Evolutionary conservation across 1,140 invertebrate genomes (phyloP).

Genomic region (Drosophila guanche): DNA sequence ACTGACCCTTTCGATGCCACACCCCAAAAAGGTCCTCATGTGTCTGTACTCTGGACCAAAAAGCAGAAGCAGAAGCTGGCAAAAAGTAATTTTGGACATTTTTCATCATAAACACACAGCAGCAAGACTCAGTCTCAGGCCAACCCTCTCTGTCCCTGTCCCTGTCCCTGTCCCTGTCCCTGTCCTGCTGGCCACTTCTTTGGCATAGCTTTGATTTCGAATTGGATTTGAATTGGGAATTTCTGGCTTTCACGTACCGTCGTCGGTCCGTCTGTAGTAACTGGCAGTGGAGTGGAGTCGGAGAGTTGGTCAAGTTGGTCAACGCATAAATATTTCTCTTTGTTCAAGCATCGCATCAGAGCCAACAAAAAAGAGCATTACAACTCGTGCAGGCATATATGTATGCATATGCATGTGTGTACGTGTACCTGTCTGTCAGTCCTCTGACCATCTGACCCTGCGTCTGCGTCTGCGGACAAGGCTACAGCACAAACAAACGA

Average conservation of each 20-base stretch:
- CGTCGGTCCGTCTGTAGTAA: conserved; percentile 43
- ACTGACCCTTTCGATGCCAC: conserved; percentile 66
- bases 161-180: too few species aligned
- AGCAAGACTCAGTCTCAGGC: too few species aligned
- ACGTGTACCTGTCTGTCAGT: conserved; percentile 20
- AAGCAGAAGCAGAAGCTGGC: conserved; percentile 21
- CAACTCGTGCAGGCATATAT: not conserved
- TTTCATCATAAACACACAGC: conserved; percentile 70
- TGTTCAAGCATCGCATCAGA: conserved; percentile 48
- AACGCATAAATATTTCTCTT: conserved; percentile 80
- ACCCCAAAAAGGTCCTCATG: conserved; percentile 67
- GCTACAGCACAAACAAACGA: conserved; percentile 51
- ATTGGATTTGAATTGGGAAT: conserved; percentile 81
- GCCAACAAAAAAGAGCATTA: conserved; percentile 49
- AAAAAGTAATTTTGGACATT: conserved; percentile 75
- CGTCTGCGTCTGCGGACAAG: conserved; percentile 7
- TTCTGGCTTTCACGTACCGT: conserved; percentile 65
- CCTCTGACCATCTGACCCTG: conserved; percentile 10
- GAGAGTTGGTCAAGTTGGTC: conserved; percentile 58
- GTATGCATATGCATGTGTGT: conserved; percentile 4
- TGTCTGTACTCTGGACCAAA: conserved; percentile 25
- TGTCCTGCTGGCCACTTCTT: conserved; percentile 28
- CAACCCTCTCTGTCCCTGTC: not conserved
- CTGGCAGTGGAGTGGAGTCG: conserved; percentile 35
- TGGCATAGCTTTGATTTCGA: conserved; percentile 69